These are phyloP conservation scores for Promerops cafer DNA, from an alignment of 2,113 vertebrate species.

Conservation along the genomic window DNA sequence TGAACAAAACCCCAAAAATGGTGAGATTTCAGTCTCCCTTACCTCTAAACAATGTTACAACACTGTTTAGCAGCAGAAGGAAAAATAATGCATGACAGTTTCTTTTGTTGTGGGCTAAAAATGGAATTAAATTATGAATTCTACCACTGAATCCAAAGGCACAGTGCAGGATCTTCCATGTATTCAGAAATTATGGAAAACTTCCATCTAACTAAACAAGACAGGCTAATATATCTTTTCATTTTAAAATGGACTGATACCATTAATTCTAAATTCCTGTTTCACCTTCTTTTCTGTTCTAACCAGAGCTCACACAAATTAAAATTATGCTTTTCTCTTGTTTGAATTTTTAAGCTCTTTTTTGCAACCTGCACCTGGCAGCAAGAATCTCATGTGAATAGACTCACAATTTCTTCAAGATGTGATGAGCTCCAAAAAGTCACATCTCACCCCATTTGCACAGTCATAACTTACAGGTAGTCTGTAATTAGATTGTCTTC, in stretches of 20 bases:
- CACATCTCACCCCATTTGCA: not conserved
- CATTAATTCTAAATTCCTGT: not conserved
- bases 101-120: not conserved
- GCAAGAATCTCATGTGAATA: not conserved
- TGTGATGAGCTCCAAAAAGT: not conserved
- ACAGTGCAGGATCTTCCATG: not conserved
- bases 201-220: not conserved
- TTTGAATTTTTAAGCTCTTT: not conserved
- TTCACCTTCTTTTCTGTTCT: not conserved
- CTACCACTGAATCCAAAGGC: not conserved
- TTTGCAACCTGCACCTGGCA: not conserved
- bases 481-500: not conserved
- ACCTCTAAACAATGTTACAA: not conserved
- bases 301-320: not conserved
- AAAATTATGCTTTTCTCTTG: not conserved
- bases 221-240: not conserved
- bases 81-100: not conserved
- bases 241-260: not conserved
- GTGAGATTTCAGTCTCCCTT: not conserved
- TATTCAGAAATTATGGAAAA: not conserved
- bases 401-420: not conserved
- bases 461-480: not conserved
- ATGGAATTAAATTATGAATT: not conserved
- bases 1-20: not conserved
- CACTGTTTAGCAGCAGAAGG: not conserved